A percentile compares a stretch with the other conserved stretches of the same genome.
These are phyloP conservation scores for Phoenicopterus ruber DNA, from an alignment of 2,113 vertebrate species.

Conservation along the genomic window DNA sequence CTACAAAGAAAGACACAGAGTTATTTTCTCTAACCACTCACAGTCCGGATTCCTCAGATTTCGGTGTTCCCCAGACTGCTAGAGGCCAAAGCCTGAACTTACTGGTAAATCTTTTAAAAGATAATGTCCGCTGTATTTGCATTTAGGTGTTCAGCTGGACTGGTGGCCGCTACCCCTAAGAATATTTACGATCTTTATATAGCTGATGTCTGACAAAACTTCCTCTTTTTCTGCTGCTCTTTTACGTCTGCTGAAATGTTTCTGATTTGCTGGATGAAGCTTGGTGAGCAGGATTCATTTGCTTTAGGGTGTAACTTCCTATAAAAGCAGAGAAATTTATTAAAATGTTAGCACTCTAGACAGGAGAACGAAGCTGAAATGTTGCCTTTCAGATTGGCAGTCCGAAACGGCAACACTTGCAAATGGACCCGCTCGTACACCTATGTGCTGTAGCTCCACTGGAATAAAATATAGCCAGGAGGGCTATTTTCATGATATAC, in stretches of 20 bases:
- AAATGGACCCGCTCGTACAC: background rate
- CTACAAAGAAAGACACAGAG: background rate
- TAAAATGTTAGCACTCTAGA: background rate
- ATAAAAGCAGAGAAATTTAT: background rate
- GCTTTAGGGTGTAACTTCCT: background rate
- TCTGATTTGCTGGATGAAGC: background rate
- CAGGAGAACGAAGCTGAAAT: background rate
- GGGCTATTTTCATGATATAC: conserved; percentile 41
- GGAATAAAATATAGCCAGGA: conserved; percentile 24
- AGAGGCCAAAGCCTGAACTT: background rate
- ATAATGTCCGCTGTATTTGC: background rate
- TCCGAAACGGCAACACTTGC: background rate
- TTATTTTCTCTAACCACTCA: background rate
- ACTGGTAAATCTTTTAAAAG: background rate
- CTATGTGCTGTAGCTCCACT: background rate
- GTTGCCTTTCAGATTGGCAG: background rate
- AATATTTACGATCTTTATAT: background rate
- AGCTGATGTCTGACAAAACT: background rate
- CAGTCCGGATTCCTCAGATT: background rate
- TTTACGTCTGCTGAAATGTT: background rate
- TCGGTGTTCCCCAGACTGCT: background rate
- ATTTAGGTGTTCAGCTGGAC: background rate
- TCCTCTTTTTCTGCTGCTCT: background rate
- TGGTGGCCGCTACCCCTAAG: background rate
- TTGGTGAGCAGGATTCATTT: background rate